Evolutionary conservation across 2,797 vertebrate genomes (phyloP).

Genomic region (Manis javanica): DNA sequence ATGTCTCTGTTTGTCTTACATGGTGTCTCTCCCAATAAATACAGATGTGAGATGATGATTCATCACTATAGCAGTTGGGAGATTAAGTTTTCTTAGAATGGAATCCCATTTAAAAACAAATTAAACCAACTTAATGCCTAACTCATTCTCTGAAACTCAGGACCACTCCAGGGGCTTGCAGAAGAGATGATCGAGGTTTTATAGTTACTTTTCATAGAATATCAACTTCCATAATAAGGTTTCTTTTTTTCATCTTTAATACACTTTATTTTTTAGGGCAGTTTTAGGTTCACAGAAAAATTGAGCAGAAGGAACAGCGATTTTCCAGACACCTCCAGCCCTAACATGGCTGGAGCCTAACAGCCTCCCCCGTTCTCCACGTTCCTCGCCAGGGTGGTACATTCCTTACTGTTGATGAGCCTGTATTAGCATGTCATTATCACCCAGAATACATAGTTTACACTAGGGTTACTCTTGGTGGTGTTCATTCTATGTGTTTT

Average conservation of each 20-base stretch:
- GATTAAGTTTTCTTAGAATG: not conserved
- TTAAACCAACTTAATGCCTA: not conserved
- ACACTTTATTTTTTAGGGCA: not conserved
- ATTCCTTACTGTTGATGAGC: not conserved
- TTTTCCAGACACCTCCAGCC: not conserved
- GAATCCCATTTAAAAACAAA: conserved; percentile 15
- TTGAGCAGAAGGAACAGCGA: not conserved
- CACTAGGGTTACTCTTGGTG: not conserved
- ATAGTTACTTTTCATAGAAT: not conserved
- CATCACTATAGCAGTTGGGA: not conserved
- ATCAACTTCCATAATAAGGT: not conserved
- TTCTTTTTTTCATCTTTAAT: not conserved
- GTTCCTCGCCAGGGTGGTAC: not conserved
- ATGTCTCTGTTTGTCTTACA: conserved; percentile 57
- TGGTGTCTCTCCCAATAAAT: not conserved
- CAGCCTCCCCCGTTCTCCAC: not conserved
- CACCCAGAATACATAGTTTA: not conserved
- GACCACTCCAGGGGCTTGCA: not conserved
- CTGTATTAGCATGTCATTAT: no score
- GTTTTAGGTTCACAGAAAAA: not conserved
- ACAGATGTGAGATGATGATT: conserved; percentile 23
- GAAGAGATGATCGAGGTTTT: not conserved
- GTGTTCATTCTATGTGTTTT: not conserved
- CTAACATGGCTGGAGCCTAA: no score
- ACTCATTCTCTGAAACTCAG: not conserved